Evolutionary conservation across 2,888 invertebrate species (phyloP).

Genomic region (Sarcophaga variegata): DNA sequence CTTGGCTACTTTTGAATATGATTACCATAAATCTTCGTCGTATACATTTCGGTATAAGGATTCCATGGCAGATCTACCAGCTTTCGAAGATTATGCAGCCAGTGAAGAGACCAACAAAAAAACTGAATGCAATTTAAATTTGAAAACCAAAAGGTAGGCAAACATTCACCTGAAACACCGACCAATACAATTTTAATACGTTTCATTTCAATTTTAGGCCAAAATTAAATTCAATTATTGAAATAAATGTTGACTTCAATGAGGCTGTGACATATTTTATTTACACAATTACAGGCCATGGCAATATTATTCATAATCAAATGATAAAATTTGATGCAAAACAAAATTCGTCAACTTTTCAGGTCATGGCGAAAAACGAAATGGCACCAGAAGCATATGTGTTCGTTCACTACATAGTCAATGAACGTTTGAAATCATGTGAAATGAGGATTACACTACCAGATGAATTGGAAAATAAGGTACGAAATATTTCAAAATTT

Average conservation of each 20-base stretch:
- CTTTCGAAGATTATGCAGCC: background rate
- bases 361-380: conserved; percentile 88
- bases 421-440: conserved; percentile 91
- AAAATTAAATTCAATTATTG: conserved; percentile 86
- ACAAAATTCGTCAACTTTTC: conserved; percentile 83
- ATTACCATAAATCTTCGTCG: conserved; percentile 63
- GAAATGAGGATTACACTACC: conserved; percentile 90
- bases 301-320: conserved; percentile 90
- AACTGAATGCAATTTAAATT: background rate
- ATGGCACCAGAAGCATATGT: conserved; percentile 93
- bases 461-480: conserved; percentile 91
- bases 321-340: conserved; percentile 85
- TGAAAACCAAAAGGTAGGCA: background rate
- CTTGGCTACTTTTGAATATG: conserved; percentile 85
- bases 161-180: background rate
- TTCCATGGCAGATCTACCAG: background rate
- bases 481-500: conserved; percentile 80
- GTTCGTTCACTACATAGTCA: conserved; percentile 88
- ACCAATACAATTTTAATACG: background rate
- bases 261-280: conserved; percentile 86
- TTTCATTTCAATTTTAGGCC: conserved; percentile 79
- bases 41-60: background rate
- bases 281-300: conserved; percentile 91
- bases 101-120: no score
- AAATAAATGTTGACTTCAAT: conserved; percentile 88